These are phyloP conservation scores for Alcis repandata DNA, from an alignment of 2,888 invertebrate genomes.

Conservation along the genomic window DNA sequence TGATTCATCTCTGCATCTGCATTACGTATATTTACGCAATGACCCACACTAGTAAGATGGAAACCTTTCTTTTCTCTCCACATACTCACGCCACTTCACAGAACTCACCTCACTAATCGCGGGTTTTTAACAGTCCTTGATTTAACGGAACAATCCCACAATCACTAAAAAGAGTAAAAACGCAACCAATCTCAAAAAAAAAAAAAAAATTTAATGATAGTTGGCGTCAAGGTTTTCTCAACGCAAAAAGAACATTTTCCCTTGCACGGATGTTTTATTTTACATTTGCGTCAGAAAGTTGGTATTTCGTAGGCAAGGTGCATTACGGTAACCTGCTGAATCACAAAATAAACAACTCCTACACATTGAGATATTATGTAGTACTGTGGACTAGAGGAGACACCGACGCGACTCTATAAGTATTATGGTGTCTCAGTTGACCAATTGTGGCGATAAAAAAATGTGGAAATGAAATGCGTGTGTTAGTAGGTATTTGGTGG, in stretches of 20 bases:
- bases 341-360: background rate
- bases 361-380: background rate
- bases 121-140: background rate
- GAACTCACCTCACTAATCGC: background rate
- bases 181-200: background rate
- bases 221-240: background rate
- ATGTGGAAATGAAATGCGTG: no score
- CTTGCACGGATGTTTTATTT: background rate
- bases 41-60: background rate
- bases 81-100: background rate
- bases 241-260: background rate
- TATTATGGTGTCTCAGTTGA: no score
- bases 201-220: background rate
- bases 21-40: background rate
- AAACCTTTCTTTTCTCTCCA: conserved; percentile 1
- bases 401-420: no score
- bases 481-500: no score
- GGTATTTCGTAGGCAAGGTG: background rate
- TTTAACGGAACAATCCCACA: background rate
- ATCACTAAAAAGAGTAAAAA: background rate
- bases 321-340: background rate
- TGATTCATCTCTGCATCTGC: no score
- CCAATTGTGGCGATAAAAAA: no score
- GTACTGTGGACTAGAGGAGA: no score
- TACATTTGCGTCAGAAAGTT: conserved; percentile 9